phyloP scores from a whole-genome alignment of 1,140 invertebrate species.

The Diorhabda elongata region DNA sequence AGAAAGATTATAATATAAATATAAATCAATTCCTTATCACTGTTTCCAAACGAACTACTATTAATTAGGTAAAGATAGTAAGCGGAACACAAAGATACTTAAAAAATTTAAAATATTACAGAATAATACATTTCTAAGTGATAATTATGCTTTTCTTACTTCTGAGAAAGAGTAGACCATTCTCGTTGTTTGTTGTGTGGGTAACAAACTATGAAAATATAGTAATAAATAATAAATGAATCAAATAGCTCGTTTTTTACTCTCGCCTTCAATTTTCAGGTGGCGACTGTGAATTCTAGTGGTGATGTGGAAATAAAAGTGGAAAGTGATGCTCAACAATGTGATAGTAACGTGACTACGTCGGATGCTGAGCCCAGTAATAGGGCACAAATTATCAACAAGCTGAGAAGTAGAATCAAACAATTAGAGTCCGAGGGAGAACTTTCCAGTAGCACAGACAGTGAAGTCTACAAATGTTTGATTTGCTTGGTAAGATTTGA shows the following conservation, averaged over 20 bases:
- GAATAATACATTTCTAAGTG: no score
- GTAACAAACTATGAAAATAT: neutral
- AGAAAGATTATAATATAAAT: no score
- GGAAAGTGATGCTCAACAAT: conserved; percentile 38
- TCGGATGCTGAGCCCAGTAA: conserved; percentile 50
- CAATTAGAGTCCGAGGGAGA: conserved; percentile 58
- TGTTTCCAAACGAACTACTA: no score
- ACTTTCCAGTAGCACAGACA: conserved; percentile 39
- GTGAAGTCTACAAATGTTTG: conserved; percentile 61
- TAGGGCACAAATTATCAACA: conserved; percentile 59
- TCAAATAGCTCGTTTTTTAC: no score
- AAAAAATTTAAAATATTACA: no score
- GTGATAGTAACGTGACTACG: conserved; percentile 50
- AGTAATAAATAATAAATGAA: no score
- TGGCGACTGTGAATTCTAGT: conserved; percentile 46
- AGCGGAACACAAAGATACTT: no score
- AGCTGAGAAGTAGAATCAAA: conserved; percentile 60
- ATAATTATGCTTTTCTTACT: no score
- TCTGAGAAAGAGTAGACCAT: no score
- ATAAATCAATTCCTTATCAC: no score
- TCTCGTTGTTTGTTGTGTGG: no score
- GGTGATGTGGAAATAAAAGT: conserved; percentile 45
- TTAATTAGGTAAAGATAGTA: no score
- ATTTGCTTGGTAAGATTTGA: conserved; percentile 65
- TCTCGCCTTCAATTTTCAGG: conserved; percentile 18